Evolutionary conservation across 2,888 invertebrate species (phyloP).

Genomic region (Tenthredo livida): DNA sequence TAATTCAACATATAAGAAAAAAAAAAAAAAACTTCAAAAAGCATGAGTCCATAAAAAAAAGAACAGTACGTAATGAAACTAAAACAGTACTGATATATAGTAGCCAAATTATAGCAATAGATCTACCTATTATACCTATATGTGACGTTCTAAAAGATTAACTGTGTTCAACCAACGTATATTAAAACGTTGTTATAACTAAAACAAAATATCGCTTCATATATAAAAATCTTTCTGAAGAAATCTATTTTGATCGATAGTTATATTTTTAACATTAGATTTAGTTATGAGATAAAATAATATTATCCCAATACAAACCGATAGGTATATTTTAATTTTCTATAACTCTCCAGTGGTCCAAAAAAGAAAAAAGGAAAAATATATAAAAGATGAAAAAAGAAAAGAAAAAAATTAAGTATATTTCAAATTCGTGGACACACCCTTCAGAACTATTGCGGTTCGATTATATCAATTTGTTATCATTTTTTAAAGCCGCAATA

Average conservation of each 20-base stretch:
- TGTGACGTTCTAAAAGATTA: constrained; percentile 66
- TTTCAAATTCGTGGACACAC: constrained; percentile 39
- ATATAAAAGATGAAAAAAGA: background rate
- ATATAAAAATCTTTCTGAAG: constrained; percentile 55
- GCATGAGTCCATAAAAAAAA: background rate
- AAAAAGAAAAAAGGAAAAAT: background rate
- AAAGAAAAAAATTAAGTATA: background rate
- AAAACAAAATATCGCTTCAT: constrained; percentile 50
- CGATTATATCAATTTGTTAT: constrained; percentile 20
- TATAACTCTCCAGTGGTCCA: constrained; percentile 36
- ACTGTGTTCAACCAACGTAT: constrained; percentile 67
- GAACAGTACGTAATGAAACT: constrained; percentile 12
- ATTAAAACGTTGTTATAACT: constrained; percentile 36
- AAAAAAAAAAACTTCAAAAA: background rate
- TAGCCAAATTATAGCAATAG: constrained; percentile 67
- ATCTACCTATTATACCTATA: constrained; percentile 52
- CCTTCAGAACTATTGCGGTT: constrained; percentile 49
- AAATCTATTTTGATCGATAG: constrained; percentile 61
- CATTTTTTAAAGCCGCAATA: constrained; percentile 40
- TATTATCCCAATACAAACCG: background rate
- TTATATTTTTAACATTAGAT: constrained; percentile 66
- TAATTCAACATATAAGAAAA: background rate
- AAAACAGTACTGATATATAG: constrained; percentile 28
- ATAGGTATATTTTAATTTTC: constrained; percentile 57
- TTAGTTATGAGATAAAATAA: constrained; percentile 61